phyloP scores from a whole-genome alignment of 2,113 vertebrate species.

The Arvicanthis niloticus region DNA sequence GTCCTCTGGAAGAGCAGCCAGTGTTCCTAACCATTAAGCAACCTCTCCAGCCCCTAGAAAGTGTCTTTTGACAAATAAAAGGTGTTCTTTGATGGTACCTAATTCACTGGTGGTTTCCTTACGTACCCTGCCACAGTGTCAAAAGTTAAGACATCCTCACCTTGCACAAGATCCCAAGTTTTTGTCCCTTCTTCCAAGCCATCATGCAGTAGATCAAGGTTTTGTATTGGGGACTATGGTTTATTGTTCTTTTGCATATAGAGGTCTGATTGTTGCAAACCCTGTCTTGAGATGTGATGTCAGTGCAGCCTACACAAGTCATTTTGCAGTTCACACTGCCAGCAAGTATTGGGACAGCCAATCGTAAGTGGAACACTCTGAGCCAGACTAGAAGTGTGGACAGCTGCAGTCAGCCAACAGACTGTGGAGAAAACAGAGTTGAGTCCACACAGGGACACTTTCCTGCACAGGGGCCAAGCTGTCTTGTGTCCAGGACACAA shows the following conservation, averaged over 20 bases:
- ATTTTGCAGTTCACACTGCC: neutral
- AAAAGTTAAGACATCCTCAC: neutral
- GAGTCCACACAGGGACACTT: accelerated
- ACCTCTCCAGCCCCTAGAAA: neutral
- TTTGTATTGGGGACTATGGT: neutral
- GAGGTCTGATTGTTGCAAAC: neutral
- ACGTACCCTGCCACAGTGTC: no score
- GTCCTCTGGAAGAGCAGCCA: neutral
- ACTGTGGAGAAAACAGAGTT: neutral
- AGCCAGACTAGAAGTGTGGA: neutral
- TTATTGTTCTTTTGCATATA: neutral
- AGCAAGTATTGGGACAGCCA: neutral
- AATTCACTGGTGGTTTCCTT: neutral
- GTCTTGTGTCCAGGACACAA: neutral
- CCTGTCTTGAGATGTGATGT: neutral
- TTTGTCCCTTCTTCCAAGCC: neutral
- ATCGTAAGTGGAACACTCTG: accelerated
- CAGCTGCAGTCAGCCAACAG: neutral
- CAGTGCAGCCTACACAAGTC: neutral
- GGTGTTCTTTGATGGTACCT: neutral
- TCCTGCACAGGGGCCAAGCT: neutral
- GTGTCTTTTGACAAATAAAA: neutral
- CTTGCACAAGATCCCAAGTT: neutral
- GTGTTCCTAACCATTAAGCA: neutral
- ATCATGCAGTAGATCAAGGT: neutral